Base-by-base conservation (phyloP, 2,888 invertebrate species). In the Leucoma salicis region DNA sequence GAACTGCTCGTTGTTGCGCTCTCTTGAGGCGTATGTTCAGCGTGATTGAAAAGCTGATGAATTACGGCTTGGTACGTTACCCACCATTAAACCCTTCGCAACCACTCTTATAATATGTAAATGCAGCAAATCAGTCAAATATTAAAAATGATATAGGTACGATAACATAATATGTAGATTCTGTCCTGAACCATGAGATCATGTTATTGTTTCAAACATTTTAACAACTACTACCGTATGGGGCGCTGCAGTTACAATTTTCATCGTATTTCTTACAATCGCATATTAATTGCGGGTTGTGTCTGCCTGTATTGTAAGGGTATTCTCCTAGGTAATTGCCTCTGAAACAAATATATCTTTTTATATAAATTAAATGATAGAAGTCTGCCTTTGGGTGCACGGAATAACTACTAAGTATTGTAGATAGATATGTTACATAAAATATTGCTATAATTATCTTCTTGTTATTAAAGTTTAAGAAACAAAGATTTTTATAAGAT, bases 271-370 rank as follows among this genome's bases (percentile, higher is more conserved):
- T 14, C 6, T 11, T 3, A 21, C 35, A 35, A 2, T 15, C 31
- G 18, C 38, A 35, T 2, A 4, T 24, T 27, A 18, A 13, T 45
- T 53, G 51, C 32, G 54, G 50, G 24, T 45, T 55, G 35, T 43
- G 49, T 51, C 29, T 57, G 32, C 45, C 45, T 10, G 12, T 37
- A 13, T 25, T 34, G 34, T 39, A 40, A 13, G n/a, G 40, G 14
- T 6, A 4, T 29, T 35, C 13, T 11, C 31, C 34, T 7, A 40
- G 10, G 12, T 10, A 31, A 25, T 45, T 45, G 16, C 45, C 45
- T 11, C 38, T 42, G 39, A 16, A 35, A 40, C 2, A 27, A 27
- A 24, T n/a, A n/a, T n/a, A n/a, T n/a, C n/a, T n/a, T n/a, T n/a
- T n/a, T n/a, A n/a, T n/a, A n/a, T n/a, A n/a, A n/a, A n/a, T n/a